Evolutionary conservation across 2,113 vertebrate species (phyloP).

Genomic region (Prochilodus magdalenae): DNA sequence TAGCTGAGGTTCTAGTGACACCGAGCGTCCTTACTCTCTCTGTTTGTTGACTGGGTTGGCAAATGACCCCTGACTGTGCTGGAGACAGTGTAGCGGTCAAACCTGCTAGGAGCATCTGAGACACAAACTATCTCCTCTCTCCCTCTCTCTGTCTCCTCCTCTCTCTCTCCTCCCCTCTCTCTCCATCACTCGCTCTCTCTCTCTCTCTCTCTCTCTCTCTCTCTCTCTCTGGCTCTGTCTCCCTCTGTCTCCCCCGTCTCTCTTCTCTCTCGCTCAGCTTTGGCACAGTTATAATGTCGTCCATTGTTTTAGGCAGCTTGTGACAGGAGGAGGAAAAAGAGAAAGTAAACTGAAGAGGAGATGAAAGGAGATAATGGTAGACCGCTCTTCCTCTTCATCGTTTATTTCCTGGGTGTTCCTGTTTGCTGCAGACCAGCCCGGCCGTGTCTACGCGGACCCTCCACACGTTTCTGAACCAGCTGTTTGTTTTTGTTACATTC

Average conservation of each 20-base stretch:
- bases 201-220: neutral
- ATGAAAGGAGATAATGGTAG: neutral
- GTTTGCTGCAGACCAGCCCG: neutral
- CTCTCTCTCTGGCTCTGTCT: neutral
- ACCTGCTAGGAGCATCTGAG: conserved; percentile 15
- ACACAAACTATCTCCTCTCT: neutral
- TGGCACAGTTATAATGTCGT: neutral
- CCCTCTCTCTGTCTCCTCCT: neutral
- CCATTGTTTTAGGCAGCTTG: neutral
- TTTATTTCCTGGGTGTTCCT: neutral
- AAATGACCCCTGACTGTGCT: neutral
- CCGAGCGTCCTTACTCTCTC: too few species aligned
- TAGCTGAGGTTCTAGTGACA: too few species aligned
- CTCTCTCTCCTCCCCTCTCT: too few species aligned
- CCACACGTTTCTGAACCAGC: neutral
- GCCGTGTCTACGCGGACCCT: neutral
- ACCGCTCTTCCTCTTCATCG: neutral
- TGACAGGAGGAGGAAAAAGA: neutral
- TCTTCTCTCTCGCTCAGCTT: neutral
- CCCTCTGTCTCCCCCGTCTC: neutral
- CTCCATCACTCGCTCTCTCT: neutral
- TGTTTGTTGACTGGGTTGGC: neutral
- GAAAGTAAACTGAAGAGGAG: neutral
- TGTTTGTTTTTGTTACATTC: neutral
- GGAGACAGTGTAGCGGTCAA: neutral